Conservation (phyloP, 2,888 invertebrate species). For the Loripinus fragilis region DNA sequence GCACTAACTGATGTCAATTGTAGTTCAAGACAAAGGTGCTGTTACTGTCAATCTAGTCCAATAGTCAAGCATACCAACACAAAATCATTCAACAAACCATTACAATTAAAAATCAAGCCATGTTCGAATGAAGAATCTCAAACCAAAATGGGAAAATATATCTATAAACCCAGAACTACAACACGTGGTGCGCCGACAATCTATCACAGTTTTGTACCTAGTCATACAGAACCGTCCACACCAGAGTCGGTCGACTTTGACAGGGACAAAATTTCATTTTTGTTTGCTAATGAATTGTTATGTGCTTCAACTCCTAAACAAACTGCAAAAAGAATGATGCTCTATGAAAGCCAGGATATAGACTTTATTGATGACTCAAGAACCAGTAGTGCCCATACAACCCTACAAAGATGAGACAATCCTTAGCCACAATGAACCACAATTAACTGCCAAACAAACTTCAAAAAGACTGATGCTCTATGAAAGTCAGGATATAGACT, state of each 20-base stretch:
- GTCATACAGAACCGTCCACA: constrained; percentile 34
- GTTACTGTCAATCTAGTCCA: not conserved
- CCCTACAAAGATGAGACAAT: too few species aligned
- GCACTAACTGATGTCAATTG: too few species aligned
- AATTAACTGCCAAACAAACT: constrained; percentile 52
- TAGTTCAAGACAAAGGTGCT: not conserved
- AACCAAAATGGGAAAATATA: constrained; percentile 35
- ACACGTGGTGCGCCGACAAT: not conserved
- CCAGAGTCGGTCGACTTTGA: constrained; percentile 48
- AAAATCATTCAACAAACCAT: not conserved
- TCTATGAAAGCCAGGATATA: not conserved
- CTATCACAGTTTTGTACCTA: constrained; percentile 48
- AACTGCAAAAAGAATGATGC: constrained; percentile 11
- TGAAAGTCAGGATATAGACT: not conserved
- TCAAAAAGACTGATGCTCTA: not conserved
- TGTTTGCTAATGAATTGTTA: constrained; percentile 50
- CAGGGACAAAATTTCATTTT: constrained; percentile 38
- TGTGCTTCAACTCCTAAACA: constrained; percentile 58
- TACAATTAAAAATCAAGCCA: too few species aligned
- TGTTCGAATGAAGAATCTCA: not conserved
- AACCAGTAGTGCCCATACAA: not conserved
- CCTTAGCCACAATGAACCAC: too few species aligned
- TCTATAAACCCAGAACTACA: constrained; percentile 48
- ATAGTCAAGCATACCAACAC: too few species aligned
- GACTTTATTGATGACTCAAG: constrained; percentile 3